A percentile compares a stretch with the other conserved stretches of the same genome.
Conservation (phyloP, 2,888 invertebrate species). For the Drosophila suboccidentalis region DNA sequence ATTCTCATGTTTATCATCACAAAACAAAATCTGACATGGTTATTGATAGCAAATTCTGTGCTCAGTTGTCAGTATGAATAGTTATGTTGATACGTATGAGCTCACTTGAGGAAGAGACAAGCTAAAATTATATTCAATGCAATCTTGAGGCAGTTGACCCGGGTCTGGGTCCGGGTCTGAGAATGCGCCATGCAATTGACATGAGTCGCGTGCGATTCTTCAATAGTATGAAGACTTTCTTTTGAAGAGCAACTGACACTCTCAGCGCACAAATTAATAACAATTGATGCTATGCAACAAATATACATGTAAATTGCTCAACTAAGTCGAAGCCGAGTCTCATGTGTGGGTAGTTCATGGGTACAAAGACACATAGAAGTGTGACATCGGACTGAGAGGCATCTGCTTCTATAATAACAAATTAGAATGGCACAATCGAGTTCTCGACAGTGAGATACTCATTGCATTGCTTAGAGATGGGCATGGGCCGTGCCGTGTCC, state of each 20-base stretch:
- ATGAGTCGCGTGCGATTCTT: constrained; percentile 59
- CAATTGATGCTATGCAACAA: constrained; percentile 70
- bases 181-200: constrained; percentile 49
- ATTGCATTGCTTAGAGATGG: not conserved
- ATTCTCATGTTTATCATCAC: not conserved
- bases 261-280: constrained; percentile 73
- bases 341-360: constrained; percentile 29
- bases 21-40: constrained; percentile 18
- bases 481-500: too few relatives aligned
- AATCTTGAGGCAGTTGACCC: constrained; percentile 49
- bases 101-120: not conserved
- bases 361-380: constrained; percentile 21
- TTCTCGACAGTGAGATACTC: not conserved
- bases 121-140: constrained; percentile 1
- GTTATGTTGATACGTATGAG: constrained; percentile 21
- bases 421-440: too few relatives aligned
- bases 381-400: constrained; percentile 38
- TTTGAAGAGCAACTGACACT: constrained; percentile 62
- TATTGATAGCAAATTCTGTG: constrained; percentile 24
- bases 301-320: constrained; percentile 40
- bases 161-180: constrained; percentile 18
- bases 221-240: constrained; percentile 27
- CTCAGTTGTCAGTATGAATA: constrained; percentile 10
- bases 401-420: not conserved
- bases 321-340: constrained; percentile 24